Evolutionary conservation across 2,113 vertebrate species (phyloP).

Genomic region (Dicrurus megarhynchus): DNA sequence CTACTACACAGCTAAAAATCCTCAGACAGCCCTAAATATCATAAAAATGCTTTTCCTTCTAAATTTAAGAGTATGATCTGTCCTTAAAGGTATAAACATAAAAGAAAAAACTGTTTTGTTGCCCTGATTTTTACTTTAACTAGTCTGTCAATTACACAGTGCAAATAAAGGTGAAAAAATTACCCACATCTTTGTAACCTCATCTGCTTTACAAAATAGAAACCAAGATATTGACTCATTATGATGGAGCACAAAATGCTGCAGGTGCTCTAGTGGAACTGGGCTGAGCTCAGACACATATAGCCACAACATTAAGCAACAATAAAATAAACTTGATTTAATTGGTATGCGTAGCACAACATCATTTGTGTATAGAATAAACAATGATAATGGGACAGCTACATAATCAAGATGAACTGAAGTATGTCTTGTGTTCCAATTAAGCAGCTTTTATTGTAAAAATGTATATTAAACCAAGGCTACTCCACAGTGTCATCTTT

Average conservation of each 20-base stretch:
- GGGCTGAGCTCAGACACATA: background rate
- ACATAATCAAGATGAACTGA: conserved; percentile 5
- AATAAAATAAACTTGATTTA: conserved; percentile 22
- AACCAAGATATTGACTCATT: background rate
- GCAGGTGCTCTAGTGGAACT: background rate
- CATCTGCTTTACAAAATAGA: background rate
- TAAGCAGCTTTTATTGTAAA: background rate
- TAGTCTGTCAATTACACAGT: background rate
- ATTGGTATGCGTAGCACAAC: background rate
- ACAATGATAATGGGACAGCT: background rate
- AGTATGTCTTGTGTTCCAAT: background rate
- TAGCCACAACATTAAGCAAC: background rate
- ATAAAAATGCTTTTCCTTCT: background rate
- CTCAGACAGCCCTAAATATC: background rate
- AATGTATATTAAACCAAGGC: background rate
- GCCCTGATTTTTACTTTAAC: background rate
- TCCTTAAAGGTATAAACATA: background rate
- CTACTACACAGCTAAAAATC: background rate
- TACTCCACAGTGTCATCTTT: background rate
- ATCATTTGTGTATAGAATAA: background rate
- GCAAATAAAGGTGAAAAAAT: conserved; percentile 1
- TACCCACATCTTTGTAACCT: background rate
- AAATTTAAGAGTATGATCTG: background rate
- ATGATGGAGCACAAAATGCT: background rate
- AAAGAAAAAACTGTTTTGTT: background rate